phyloP scores from a whole-genome alignment of 2,113 vertebrate species.

The Tachuris rubrigastra region DNA sequence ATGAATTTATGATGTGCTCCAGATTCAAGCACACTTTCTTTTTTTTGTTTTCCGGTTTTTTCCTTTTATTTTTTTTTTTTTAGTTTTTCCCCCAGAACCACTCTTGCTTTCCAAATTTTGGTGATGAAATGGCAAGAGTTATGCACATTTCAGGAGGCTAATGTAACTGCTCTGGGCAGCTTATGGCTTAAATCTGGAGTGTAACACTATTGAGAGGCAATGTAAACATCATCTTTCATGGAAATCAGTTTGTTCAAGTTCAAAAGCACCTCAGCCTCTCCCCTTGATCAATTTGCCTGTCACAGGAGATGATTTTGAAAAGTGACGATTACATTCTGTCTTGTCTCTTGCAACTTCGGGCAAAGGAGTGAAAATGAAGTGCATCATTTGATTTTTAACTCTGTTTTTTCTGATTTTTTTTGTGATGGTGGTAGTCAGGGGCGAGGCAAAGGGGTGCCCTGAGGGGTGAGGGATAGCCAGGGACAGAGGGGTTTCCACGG shows the following conservation, averaged over 20 bases:
- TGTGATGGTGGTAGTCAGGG: background rate
- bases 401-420: background rate
- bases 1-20: slow-evolving; percentile 55
- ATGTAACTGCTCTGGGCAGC: too few relatives aligned
- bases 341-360: background rate
- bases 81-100: accelerated
- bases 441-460: background rate
- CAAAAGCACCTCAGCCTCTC: background rate
- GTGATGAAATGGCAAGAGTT: background rate
- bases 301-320: slow-evolving; percentile 31
- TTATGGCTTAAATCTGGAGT: too few relatives aligned
- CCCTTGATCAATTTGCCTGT: slow-evolving; percentile 52
- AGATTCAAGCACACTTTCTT: background rate
- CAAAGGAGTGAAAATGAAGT: background rate
- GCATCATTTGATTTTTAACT: background rate
- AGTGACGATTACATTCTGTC: slow-evolving; percentile 6
- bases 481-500: background rate
- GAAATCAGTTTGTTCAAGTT: background rate
- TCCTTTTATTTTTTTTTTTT: background rate
- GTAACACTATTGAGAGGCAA: background rate
- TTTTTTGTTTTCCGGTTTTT: too few relatives aligned
- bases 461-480: background rate
- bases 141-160: background rate
- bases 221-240: background rate
- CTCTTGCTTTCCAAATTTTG: slow-evolving; percentile 5